phyloP scores from a whole-genome alignment of 2,888 invertebrate genomes.

The Achlya flavicornis region DNA sequence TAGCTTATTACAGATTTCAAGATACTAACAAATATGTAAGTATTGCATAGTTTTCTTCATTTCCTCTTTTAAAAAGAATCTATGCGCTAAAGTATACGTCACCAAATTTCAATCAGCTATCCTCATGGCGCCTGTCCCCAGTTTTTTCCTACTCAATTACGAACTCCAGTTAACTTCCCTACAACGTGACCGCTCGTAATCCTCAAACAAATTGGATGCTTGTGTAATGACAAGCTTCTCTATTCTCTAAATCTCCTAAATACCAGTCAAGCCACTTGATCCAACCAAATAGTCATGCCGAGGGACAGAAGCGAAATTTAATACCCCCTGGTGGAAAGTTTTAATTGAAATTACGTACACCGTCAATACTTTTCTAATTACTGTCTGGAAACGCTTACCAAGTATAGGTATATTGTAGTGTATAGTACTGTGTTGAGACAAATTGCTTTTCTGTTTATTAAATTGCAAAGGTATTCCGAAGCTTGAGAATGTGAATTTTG shows the following conservation, averaged over 20 bases:
- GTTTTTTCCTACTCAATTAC: constrained; percentile 4
- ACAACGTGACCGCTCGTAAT: neutral
- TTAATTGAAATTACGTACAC: constrained; percentile 62
- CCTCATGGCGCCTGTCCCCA: neutral
- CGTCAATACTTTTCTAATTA: constrained; percentile 61
- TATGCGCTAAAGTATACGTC: neutral
- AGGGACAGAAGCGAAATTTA: constrained; percentile 38
- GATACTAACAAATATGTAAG: too few species aligned
- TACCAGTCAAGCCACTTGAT: constrained; percentile 18
- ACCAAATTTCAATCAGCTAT: neutral
- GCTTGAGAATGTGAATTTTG: neutral
- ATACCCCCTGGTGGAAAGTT: constrained; percentile 48
- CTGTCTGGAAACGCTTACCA: constrained; percentile 29
- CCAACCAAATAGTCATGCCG: constrained; percentile 28
- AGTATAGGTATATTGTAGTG: constrained; percentile 1
- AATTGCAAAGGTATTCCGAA: constrained; percentile 24
- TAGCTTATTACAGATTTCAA: too few species aligned
- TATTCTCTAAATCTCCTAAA: constrained; percentile 4
- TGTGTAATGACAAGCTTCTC: constrained; percentile 14
- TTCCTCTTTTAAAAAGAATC: too few species aligned
- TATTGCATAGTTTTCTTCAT: too few species aligned
- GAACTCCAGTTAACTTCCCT: constrained; percentile 1
- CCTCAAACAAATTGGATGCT: constrained; percentile 9
- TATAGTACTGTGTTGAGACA: constrained; percentile 13
- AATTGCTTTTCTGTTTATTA: constrained; percentile 21